Base-by-base conservation (phyloP, 2,113 vertebrate species). In the Pangasianodon gigas region DNA sequence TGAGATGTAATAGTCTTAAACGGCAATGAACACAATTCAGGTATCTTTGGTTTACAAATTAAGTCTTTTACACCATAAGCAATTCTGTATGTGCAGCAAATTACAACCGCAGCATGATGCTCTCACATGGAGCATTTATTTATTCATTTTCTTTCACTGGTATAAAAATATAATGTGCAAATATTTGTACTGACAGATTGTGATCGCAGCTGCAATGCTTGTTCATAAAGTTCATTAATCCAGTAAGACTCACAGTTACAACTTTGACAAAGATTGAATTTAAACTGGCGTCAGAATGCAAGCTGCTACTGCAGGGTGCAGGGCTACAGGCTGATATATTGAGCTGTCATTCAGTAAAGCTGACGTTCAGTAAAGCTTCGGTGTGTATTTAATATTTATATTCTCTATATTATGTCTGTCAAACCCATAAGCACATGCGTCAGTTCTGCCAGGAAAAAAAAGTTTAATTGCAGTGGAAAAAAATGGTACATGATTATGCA, bases 381-480 rank as follows among this genome's bases (percentile, higher is more conserved):
- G 24, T 85, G 26, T 85, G 24, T n/a, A n/a, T 48, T 44, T 48
- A 65, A 65, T 85, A 85, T 85, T 85, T 65, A 14, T 19, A 65
- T n/a, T 32, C 32, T 84, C 9, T 60, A 60, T 44, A 26, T 58
- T 41, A 84, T 84, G 9, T 60, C 81, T 60, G 32, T 84, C 54
- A 60, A 77, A 44, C 8, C 19, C 21, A 84, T 60, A 84, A 58
- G 13, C 18, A 32, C 52, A 4, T 37, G 24, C 1, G 48, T 7
- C 14, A 37, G 79, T 19, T 1, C n/a, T 37, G 52, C 16, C 6
- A 32, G n/a, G n/a, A 13, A 5, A 24, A 51, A 52, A 82, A 56
- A 56, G 44, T 75, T 24, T 51, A 56, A 82, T 82, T 82, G 80
- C n/a, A 37, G 80, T 37, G 19, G 52, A 46, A 46, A 14, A 51